A percentile compares a stretch with the other conserved stretches of the same genome.
phyloP scores from a whole-genome alignment of 2,113 vertebrate species.

The Desmodus rotundus region DNA sequence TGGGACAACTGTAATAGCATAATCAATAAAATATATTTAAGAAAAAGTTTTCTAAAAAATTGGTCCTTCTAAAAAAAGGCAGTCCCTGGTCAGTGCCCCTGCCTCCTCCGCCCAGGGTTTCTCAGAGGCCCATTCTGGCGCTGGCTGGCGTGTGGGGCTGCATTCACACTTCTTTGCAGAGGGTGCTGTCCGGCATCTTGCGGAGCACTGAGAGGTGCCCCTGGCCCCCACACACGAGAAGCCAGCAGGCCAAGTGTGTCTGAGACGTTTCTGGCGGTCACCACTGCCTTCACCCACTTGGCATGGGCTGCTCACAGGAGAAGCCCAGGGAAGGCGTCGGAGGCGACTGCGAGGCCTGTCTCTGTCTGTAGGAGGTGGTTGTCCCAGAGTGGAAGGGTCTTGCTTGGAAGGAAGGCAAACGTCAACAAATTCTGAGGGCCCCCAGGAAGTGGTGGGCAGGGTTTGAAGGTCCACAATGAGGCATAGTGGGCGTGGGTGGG shows the following conservation, averaged over 20 bases:
- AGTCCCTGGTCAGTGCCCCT: neutral
- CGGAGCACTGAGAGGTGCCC: neutral
- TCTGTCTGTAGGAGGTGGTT: neutral
- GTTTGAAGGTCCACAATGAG: neutral
- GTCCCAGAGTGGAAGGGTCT: neutral
- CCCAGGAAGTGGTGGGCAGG: neutral
- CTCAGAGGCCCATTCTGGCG: neutral
- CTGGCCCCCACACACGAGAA: neutral
- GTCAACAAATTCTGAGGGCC: neutral
- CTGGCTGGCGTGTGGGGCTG: neutral
- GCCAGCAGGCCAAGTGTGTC: neutral
- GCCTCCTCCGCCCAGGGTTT: neutral
- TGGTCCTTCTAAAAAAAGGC: neutral
- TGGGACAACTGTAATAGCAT: too few relatives aligned
- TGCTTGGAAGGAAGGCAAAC: neutral
- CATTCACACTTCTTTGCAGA: neutral
- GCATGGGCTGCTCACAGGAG: neutral
- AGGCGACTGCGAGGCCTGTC: neutral
- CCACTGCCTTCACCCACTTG: neutral
- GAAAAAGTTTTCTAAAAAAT: neutral
- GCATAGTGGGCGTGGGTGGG: neutral
- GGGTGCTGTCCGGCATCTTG: neutral
- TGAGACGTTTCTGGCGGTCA: too few relatives aligned
- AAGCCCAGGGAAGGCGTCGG: neutral
- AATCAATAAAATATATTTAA: too few relatives aligned